A percentile compares a stretch with the other conserved stretches of the same genome.
These are phyloP conservation scores for Platycheirus rosarum DNA, from an alignment of 2,888 invertebrate genomes.

Conservation along the genomic window DNA sequence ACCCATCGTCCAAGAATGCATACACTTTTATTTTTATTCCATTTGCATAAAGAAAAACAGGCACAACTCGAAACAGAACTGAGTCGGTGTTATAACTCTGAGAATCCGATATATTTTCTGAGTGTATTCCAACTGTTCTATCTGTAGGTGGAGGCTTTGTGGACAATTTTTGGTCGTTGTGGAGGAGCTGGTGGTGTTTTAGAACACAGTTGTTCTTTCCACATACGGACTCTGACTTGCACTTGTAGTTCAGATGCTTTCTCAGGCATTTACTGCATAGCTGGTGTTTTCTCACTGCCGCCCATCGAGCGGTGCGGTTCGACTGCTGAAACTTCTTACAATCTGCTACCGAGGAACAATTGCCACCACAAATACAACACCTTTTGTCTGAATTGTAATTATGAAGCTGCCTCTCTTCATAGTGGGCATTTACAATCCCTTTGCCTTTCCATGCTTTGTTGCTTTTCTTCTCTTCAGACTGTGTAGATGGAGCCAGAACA, in stretches of 20 bases:
- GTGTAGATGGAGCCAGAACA: not conserved
- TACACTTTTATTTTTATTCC: not conserved
- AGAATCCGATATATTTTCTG: not conserved
- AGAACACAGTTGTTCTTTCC: constrained; percentile 27
- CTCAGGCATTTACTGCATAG: too few relatives aligned
- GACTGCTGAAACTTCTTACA: too few relatives aligned
- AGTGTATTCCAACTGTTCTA: constrained; percentile 1
- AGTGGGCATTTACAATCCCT: constrained; percentile 6
- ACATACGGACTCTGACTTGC: constrained; percentile 17
- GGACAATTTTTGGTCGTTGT: not conserved
- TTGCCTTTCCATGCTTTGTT: constrained; percentile 15
- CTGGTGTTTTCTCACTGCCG: too few relatives aligned
- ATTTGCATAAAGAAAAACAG: not conserved
- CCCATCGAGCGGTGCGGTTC: too few relatives aligned
- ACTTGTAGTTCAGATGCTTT: constrained; percentile 1
- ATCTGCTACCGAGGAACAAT: too few relatives aligned
- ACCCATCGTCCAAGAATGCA: not conserved
- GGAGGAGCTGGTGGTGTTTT: constrained; percentile 26
- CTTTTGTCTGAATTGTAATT: not conserved
- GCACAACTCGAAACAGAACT: not conserved
- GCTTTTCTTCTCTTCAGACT: constrained; percentile 20
- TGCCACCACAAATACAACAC: constrained; percentile 34
- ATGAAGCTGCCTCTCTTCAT: not conserved
- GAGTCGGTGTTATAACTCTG: not conserved
- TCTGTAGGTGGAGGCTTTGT: too few relatives aligned